These are phyloP conservation scores for Cyprinella venusta DNA, from an alignment of 2,797 vertebrate genomes.

Conservation along the genomic window DNA sequence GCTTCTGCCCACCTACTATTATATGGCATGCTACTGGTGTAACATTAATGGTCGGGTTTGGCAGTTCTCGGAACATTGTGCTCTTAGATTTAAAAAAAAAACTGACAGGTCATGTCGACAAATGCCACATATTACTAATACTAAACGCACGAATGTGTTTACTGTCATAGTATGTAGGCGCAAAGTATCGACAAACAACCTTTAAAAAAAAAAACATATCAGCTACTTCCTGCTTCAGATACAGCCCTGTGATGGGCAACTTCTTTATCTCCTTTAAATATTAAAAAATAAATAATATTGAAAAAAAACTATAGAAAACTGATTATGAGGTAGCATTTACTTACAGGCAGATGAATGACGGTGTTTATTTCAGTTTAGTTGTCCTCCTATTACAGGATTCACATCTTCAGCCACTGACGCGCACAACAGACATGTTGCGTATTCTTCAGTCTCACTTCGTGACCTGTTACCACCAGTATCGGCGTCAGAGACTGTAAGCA, in stretches of 20 bases:
- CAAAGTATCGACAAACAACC: not conserved
- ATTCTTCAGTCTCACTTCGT: not conserved
- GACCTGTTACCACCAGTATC: too few relatives aligned
- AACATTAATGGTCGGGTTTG: not conserved
- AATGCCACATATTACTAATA: not conserved
- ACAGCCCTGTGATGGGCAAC: not conserved
- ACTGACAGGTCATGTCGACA: not conserved
- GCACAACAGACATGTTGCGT: not conserved
- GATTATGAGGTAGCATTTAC: not conserved
- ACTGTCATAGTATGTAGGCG: not conserved
- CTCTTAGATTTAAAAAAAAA: not conserved
- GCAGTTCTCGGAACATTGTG: not conserved
- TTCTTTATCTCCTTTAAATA: not conserved
- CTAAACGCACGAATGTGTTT: not conserved
- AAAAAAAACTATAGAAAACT: not conserved
- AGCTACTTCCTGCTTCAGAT: constrained; percentile 35
- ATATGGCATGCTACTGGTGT: not conserved
- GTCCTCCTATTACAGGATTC: not conserved
- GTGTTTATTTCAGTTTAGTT: constrained; percentile 14
- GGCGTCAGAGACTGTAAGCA: not conserved
- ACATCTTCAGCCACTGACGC: constrained; percentile 12
- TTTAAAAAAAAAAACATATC: not conserved
- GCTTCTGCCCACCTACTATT: not conserved
- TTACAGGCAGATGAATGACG: not conserved
- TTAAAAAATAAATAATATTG: not conserved